Percentiles rank a stretch among this genome's conserved stretches.
These are phyloP conservation scores for Hypocryptadius cinnamomeus DNA, from an alignment of 2,113 vertebrate species.

Conservation along the genomic window DNA sequence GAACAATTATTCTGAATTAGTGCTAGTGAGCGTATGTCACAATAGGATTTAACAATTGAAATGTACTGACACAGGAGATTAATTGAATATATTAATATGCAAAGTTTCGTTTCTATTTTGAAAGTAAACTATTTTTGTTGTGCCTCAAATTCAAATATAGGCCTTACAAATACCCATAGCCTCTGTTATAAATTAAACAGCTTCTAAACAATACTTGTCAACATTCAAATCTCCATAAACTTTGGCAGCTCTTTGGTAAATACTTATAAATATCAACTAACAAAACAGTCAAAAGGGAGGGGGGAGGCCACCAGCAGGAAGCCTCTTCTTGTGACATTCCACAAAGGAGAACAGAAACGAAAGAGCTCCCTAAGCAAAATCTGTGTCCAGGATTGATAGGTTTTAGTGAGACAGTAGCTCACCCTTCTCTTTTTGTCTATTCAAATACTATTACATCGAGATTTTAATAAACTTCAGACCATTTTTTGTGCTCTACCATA, in stretches of 20 bases:
- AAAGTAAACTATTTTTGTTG: constrained; percentile 23
- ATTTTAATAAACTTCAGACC: constrained; percentile 21
- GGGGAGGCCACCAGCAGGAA: not conserved
- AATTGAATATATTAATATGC: constrained; percentile 20
- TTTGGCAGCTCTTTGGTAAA: constrained; percentile 71
- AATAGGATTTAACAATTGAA: constrained; percentile 16
- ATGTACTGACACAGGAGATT: constrained; percentile 41
- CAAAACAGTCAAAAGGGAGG: constrained; percentile 4
- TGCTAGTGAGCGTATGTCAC: not conserved
- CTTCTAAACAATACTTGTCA: constrained; percentile 44
- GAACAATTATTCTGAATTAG: not conserved
- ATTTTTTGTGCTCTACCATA: constrained; percentile 61
- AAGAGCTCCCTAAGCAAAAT: constrained; percentile 30
- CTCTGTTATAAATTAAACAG: constrained; percentile 43
- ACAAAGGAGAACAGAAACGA: not conserved
- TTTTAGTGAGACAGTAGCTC: constrained; percentile 22
- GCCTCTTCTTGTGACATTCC: not conserved
- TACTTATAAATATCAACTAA: constrained; percentile 45
- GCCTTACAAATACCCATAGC: constrained; percentile 43
- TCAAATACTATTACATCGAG: constrained; percentile 13
- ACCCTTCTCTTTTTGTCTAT: constrained; percentile 10
- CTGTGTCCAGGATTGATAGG: not conserved
- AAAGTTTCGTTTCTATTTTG: not conserved
- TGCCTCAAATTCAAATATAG: constrained; percentile 38
- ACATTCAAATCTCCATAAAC: constrained; percentile 53